These are phyloP conservation scores for Brachyrhaphis roseni DNA, from an alignment of 2,797 vertebrate genomes.

Conservation along the genomic window DNA sequence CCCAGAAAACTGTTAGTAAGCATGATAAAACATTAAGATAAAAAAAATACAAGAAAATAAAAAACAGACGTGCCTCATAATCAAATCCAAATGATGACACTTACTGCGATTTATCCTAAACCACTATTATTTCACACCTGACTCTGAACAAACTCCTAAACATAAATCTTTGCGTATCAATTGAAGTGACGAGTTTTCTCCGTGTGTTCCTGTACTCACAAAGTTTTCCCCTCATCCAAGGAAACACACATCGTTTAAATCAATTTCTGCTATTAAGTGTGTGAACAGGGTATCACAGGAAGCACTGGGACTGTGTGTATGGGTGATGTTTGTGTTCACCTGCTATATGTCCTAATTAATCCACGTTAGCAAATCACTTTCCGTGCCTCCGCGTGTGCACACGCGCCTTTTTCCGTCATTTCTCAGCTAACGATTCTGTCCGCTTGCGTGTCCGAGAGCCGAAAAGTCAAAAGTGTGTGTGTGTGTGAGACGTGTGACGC, in stretches of 20 bases:
- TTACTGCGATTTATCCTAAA: neutral
- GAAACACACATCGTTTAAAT: conserved; percentile 3
- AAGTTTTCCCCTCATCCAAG: neutral
- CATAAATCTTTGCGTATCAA: neutral
- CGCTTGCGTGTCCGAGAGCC: neutral
- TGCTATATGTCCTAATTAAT: conserved; percentile 63
- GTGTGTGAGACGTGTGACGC: conserved; percentile 14
- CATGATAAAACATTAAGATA: neutral
- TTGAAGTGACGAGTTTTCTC: neutral
- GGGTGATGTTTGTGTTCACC: conserved; percentile 52
- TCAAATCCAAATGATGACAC: neutral
- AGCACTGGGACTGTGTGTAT: conserved; percentile 39
- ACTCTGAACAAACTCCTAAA: neutral
- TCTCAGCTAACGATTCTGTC: conserved; percentile 18
- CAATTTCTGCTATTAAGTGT: conserved; percentile 27
- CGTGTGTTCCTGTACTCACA: neutral
- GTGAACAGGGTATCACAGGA: neutral
- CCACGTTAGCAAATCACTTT: conserved; percentile 32
- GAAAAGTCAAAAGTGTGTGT: conserved; percentile 4
- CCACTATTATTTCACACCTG: neutral
- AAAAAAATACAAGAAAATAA: neutral
- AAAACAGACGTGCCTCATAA: neutral
- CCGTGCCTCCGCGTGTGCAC: conserved; percentile 11
- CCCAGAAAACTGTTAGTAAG: neutral
- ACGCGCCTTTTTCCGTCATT: conserved; percentile 16